Evolutionary conservation across 2,113 vertebrate genomes (phyloP), one percentile per base, ranked within the genome.

Genomic region (Sorex araneus): DNA sequence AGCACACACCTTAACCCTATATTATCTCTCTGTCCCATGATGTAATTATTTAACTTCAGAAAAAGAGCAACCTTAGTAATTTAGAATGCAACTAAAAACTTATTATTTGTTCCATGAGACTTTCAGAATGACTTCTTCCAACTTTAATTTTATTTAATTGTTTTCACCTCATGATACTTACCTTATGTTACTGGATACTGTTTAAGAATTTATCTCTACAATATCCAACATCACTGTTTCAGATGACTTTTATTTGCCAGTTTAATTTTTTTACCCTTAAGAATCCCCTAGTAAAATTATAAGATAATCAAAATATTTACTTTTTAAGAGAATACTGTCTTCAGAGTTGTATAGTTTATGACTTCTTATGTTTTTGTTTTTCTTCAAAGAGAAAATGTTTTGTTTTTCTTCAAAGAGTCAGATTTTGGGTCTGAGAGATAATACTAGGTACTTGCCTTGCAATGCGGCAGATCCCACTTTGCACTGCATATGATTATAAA

Each of bases 261-360:
- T 60, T 93, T 60, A 23, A 43, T 89, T 91, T 86, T 80, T 13
- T 50, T 73, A 79, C 77, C 60, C 66, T 16, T 25, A 75, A 45
- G 64, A 92, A 83, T 4, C 30, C 23, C 73, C 18, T 76, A 8
- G 10, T 13, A 50, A 50, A 50, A 50, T 2, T 50, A 50, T 13
- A 40, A 40, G 7, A 4, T 40, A 2, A 50, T 50, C 10, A 2
- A 50, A 50, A 50, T 50, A 50, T 50, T 50, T 50, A 50, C 10
- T 50, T 50, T 50, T 7, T 50, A 50, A 50, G 47, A 13, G 13
- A 50, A 50, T 2, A 50, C 25, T 83, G 11, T 83, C 1, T 87
- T 90, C 34, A 67, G 73, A 80, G 47, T 28, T 43, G n/a, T 60
- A 47, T 6, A 0, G 76, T 84, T 43, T 8, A 63, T 73, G 60